Conservation (phyloP, 2,797 vertebrate species). For the Spinus pinus region DNA sequence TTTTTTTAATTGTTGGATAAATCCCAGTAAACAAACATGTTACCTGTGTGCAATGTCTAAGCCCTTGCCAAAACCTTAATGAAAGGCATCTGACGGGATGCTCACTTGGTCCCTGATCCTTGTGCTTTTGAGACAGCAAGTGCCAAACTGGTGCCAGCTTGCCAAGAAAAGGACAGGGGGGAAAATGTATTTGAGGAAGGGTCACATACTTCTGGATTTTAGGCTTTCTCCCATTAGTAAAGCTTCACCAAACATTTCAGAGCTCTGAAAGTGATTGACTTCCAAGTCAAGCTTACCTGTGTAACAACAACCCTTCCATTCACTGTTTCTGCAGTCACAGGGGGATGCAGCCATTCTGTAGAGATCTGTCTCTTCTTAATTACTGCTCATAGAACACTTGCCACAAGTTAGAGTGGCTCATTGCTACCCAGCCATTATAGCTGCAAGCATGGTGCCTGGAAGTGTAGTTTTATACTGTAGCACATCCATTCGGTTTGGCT, state of each 20-base stretch:
- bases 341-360: neutral
- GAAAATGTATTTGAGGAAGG: neutral
- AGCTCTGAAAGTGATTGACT: neutral
- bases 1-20: neutral
- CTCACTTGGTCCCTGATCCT: accelerated
- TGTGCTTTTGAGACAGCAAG: neutral
- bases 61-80: neutral
- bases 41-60: neutral
- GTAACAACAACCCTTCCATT: neutral
- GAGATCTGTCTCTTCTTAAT: neutral
- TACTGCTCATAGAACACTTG: neutral
- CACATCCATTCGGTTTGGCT: conserved; percentile 17
- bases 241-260: neutral
- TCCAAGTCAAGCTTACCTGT: neutral
- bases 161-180: neutral
- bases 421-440: neutral
- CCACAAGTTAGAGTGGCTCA: neutral
- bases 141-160: conserved; percentile 4
- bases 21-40: neutral
- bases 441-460: neutral
- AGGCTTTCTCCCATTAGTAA: neutral
- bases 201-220: neutral
- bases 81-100: neutral
- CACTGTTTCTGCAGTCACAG: neutral
- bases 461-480: neutral